Percentiles rank a stretch among this genome's conserved stretches.
phyloP scores from a whole-genome alignment of 2,888 invertebrate species.

The Volucella bombylans region DNA sequence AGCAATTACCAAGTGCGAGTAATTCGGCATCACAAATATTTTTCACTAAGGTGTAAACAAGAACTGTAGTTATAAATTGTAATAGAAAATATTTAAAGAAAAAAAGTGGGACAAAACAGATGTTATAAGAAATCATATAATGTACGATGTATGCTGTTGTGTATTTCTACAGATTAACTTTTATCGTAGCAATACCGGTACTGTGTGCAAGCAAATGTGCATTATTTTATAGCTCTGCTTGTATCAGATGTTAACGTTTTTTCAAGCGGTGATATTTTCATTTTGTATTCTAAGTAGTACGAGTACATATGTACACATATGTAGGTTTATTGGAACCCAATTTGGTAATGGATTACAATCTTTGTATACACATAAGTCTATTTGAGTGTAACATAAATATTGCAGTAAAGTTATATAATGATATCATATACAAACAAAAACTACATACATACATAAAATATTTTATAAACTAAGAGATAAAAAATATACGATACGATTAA shows the following conservation, averaged over 20 bases:
- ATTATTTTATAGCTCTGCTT: constrained; percentile 24
- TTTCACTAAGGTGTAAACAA: no score
- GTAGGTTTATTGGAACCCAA: constrained; percentile 38
- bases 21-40: no score
- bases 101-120: no score
- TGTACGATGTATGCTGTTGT: no score
- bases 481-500: constrained; percentile 61
- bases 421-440: constrained; percentile 35
- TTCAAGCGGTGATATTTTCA: constrained; percentile 69
- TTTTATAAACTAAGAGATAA: constrained; percentile 68
- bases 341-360: constrained; percentile 37
- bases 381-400: constrained; percentile 40
- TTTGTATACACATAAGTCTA: constrained; percentile 33
- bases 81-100: no score
- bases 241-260: constrained; percentile 56
- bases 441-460: constrained; percentile 33
- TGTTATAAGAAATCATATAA: no score
- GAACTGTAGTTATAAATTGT: no score
- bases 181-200: neutral
- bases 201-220: constrained; percentile 28
- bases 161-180: neutral
- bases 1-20: no score
- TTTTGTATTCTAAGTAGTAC: constrained; percentile 41
- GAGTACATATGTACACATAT: constrained; percentile 17
- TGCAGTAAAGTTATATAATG: constrained; percentile 47